Conservation (phyloP, 2,797 vertebrate genomes). For the Notolabrus celidotus region DNA sequence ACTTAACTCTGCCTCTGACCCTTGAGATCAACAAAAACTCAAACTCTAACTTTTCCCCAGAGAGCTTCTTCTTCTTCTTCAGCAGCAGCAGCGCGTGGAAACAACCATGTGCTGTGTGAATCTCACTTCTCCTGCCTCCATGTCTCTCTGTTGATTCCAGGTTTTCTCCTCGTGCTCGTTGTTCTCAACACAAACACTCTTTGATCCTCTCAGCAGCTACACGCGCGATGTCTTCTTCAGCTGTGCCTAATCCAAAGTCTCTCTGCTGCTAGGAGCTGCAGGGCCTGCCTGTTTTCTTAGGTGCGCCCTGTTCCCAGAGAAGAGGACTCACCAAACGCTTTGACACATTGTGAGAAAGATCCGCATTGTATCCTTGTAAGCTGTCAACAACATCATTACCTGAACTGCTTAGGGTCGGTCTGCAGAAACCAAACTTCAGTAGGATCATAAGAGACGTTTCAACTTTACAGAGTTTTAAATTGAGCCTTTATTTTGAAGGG, state of each 20-base stretch:
- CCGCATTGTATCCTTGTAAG: slow-evolving; percentile 82
- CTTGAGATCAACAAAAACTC: slow-evolving; percentile 75
- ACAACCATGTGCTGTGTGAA: slow-evolving; percentile 75
- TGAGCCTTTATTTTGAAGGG: too few relatives aligned
- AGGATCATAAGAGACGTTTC: not conserved
- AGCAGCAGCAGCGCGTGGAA: too few relatives aligned
- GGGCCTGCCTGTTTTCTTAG: slow-evolving; percentile 91
- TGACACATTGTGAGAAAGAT: slow-evolving; percentile 87
- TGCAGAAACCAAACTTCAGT: not conserved
- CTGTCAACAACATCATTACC: slow-evolving; percentile 79
- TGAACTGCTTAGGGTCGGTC: slow-evolving; percentile 5
- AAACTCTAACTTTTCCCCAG: slow-evolving; percentile 67
- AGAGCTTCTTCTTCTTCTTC: too few relatives aligned
- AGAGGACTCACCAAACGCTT: slow-evolving; percentile 84
- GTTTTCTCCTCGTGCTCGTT: slow-evolving; percentile 85
- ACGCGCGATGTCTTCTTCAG: slow-evolving; percentile 93
- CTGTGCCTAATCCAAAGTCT: slow-evolving; percentile 87
- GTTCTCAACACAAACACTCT: slow-evolving; percentile 80
- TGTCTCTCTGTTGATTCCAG: slow-evolving; percentile 63
- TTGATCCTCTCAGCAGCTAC: slow-evolving; percentile 90
- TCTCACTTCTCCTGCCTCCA: too few relatives aligned
- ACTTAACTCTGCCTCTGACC: slow-evolving; percentile 87
- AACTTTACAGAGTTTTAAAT: too few relatives aligned
- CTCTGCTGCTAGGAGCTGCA: slow-evolving; percentile 78
- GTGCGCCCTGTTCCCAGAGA: slow-evolving; percentile 88